phyloP scores from a whole-genome alignment of 2,113 vertebrate genomes.

The Tor tambroides region DNA sequence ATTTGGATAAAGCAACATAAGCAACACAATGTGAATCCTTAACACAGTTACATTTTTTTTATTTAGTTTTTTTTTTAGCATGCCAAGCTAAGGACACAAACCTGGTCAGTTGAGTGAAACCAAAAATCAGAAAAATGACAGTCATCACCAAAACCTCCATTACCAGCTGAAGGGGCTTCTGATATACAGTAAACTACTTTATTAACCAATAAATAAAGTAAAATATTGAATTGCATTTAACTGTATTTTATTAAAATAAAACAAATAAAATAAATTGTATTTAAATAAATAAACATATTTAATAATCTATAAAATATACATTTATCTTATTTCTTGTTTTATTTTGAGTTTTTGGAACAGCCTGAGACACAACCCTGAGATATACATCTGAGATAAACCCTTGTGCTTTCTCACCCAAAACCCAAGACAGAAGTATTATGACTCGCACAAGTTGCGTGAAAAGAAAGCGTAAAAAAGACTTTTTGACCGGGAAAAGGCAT shows the following conservation, averaged over 20 bases:
- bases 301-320: neutral
- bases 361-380: conserved; percentile 2
- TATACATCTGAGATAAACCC: conserved; percentile 1
- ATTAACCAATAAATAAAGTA: neutral
- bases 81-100: neutral
- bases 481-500: conserved; percentile 35
- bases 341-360: neutral
- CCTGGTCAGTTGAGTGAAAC: neutral
- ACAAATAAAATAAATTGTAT: neutral
- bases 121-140: neutral
- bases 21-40: too few relatives aligned
- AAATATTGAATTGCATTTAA: neutral
- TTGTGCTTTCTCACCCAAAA: neutral
- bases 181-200: neutral
- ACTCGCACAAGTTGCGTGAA: neutral
- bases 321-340: neutral
- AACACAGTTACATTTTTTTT: too few relatives aligned
- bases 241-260: neutral
- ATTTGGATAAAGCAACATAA: neutral
- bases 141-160: neutral
- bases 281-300: neutral
- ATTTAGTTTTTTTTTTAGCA: neutral
- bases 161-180: neutral
- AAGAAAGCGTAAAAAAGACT: neutral
- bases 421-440: neutral